Evolutionary conservation across 1,140 invertebrate species (phyloP).

Genomic region (Drosophila lowei): DNA sequence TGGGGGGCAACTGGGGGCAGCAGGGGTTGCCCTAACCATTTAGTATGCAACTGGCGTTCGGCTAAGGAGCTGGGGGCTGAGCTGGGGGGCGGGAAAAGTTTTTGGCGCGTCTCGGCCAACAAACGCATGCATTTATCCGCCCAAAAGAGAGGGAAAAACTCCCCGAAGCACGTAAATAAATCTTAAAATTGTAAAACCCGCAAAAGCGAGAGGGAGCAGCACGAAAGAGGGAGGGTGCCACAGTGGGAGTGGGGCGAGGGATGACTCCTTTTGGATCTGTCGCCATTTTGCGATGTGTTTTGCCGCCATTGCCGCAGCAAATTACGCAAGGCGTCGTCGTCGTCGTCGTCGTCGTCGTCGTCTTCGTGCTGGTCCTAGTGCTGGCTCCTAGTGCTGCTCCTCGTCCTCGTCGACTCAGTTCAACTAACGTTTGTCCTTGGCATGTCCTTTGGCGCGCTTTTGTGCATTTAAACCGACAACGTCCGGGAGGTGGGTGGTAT

Average conservation of each 20-base stretch:
- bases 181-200: constrained; percentile 82
- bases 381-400: neutral
- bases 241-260: too few species aligned
- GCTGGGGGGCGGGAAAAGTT: constrained; percentile 46
- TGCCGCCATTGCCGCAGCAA: constrained; percentile 78
- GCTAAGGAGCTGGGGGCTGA: neutral
- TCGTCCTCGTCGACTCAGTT: constrained; percentile 32
- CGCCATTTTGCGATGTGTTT: constrained; percentile 80
- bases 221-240: neutral
- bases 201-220: constrained; percentile 42
- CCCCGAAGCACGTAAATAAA: constrained; percentile 77
- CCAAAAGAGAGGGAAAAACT: constrained; percentile 14
- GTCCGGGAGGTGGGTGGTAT: neutral
- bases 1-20: too few species aligned
- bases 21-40: constrained; percentile 34
- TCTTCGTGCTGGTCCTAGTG: neutral
- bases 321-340: constrained; percentile 69
- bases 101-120: constrained; percentile 74
- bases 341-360: neutral
- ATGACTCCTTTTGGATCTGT: constrained; percentile 53
- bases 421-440: constrained; percentile 81
- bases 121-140: constrained; percentile 69
- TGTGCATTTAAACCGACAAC: constrained; percentile 75
- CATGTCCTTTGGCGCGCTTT: constrained; percentile 79
- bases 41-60: constrained; percentile 73